Evolutionary conservation across 2,797 vertebrate genomes (phyloP), one percentile per base, ranked within the genome.

Genomic region (Cygnus olor): DNA sequence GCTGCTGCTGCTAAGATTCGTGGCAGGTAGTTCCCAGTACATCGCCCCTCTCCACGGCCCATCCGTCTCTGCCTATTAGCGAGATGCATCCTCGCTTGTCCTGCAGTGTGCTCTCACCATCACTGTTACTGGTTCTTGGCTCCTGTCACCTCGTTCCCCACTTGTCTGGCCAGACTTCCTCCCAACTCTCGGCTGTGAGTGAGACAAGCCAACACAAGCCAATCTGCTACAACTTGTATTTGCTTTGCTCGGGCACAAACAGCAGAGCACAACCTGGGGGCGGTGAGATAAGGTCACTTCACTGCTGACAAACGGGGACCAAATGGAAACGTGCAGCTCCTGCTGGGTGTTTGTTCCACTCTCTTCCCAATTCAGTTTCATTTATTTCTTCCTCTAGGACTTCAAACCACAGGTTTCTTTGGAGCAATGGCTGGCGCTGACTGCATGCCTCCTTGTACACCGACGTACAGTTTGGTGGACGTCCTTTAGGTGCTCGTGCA

Each of bases 21-120:
- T 91, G 93, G 91, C 61, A 0, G 2, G 34, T 15, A 42, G 61
- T 2, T 89, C 76, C 47, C 42, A 8, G 66, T 69, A 40, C 70
- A 60, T 80, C 92, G 44, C 42, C 34, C 40, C 57, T 80, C 77
- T 80, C 36, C 66, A 28, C 14, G 1, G 40, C 71, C 68, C 82
- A 16, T 54, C 58, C 45, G 66, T 86, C 49, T 49, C 56, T 72
- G 68, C 77, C 34, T 66, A 10, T 69, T 27, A 56, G 42, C 47
- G 13, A 4, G 63, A n/a, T 14, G 2, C 12, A 40, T 19, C 58
- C 70, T 63, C 16, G 0, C 38, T 32, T 60, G 32, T 27, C 21
- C 63, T 0, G 0, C 84, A 45, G 16, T 1, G 9, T 2, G 0
- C 44, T 68, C 40, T 77, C 5, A 1, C 82, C 44, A 8, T 57